Conservation (phyloP, 2,113 vertebrate species). For the Heterotis niloticus region DNA sequence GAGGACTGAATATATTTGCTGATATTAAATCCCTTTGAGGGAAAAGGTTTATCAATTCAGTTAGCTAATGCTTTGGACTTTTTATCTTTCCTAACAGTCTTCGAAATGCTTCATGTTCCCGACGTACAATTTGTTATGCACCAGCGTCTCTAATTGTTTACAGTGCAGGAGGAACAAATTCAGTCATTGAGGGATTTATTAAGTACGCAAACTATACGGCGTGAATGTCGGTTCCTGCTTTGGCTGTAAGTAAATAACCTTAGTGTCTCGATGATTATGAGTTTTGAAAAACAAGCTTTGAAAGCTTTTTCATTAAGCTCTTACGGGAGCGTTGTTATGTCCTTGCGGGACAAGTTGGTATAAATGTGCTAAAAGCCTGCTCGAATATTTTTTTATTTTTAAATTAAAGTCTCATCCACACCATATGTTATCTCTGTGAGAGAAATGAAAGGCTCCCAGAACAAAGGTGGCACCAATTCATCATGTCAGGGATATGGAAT, state of each 20-base stretch:
- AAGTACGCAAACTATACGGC: constrained; percentile 29
- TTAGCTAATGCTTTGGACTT: not conserved
- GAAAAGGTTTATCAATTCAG: constrained; percentile 7
- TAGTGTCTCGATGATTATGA: constrained; percentile 53
- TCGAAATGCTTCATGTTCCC: not conserved
- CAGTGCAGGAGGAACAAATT: constrained; percentile 46
- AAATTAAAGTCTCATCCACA: not conserved
- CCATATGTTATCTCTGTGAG: not conserved
- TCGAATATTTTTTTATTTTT: not conserved
- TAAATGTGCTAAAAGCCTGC: constrained; percentile 58
- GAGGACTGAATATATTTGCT: not conserved
- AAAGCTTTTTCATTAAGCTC: constrained; percentile 72
- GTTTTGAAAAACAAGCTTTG: constrained; percentile 61
- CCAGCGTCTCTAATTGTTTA: constrained; percentile 46
- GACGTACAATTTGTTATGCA: constrained; percentile 18
- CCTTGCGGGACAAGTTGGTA: constrained; percentile 50
- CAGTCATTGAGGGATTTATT: constrained; percentile 52
- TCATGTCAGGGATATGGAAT: not conserved
- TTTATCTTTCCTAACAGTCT: not conserved
- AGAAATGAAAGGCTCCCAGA: not conserved
- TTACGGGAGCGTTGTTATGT: constrained; percentile 46
- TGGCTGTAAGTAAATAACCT: constrained; percentile 43
- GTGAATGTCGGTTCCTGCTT: constrained; percentile 35
- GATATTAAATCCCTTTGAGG: constrained; percentile 12
- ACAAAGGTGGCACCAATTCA: not conserved